Evolutionary conservation across 1,140 invertebrate species (phyloP).

Genomic region (Antheraea mylitta): DNA sequence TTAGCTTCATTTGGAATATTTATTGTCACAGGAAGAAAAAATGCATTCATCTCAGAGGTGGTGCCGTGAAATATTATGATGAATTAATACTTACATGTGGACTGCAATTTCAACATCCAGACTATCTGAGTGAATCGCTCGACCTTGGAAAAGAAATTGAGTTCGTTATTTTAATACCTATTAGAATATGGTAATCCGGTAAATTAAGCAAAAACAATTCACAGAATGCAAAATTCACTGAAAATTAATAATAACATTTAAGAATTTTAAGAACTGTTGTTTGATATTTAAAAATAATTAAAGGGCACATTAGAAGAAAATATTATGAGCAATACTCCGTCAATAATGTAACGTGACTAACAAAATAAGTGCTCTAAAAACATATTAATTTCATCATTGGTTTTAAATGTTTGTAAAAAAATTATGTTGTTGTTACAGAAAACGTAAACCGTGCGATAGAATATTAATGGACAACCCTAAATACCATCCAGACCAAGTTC

Average conservation of each 20-base stretch:
- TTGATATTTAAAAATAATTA: too few species aligned
- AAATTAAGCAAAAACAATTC: too few species aligned
- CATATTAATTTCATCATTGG: too few species aligned
- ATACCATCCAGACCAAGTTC: slow-evolving; percentile 50
- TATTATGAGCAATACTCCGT: too few species aligned
- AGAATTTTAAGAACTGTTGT: too few species aligned
- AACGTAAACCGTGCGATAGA: slow-evolving; percentile 52
- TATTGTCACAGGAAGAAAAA: slow-evolving; percentile 75
- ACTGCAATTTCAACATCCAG: slow-evolving; percentile 80
- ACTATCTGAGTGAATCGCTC: slow-evolving; percentile 54
- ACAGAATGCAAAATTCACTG: too few species aligned
- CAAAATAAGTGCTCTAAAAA: too few species aligned
- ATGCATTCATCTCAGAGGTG: slow-evolving; percentile 77
- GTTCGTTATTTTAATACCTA: slow-evolving; percentile 33
- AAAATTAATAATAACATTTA: too few species aligned
- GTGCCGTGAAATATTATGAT: slow-evolving; percentile 80
- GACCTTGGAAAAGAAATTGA: slow-evolving; percentile 51
- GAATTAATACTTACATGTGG: slow-evolving; percentile 81
- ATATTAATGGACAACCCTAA: slow-evolving; percentile 54
- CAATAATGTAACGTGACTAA: too few species aligned
- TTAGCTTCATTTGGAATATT: background rate
- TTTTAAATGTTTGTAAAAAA: too few species aligned
- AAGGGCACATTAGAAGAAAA: too few species aligned
- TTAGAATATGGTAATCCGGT: background rate
- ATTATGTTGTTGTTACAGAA: slow-evolving; percentile 25